phyloP scores from a whole-genome alignment of 2,888 invertebrate genomes.

The Drosophila villosipedis region DNA sequence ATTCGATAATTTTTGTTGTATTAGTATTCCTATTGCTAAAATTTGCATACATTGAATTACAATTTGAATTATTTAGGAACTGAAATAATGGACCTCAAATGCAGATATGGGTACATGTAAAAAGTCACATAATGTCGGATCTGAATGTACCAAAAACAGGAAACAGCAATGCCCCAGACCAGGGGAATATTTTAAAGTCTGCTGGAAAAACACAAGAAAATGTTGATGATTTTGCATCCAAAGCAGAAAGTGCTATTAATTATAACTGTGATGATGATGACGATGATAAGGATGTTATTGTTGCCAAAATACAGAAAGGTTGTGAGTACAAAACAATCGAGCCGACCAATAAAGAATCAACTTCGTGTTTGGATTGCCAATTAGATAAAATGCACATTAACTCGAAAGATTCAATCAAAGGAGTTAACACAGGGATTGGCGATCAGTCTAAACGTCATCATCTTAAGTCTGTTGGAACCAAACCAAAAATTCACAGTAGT shows the following conservation, averaged over 20 bases:
- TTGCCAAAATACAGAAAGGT: slow-evolving; percentile 48
- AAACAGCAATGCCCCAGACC: not conserved
- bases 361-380: slow-evolving; percentile 23
- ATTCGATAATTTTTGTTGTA: not conserved
- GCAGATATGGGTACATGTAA: slow-evolving; percentile 23
- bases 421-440: not conserved
- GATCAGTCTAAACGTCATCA: slow-evolving; percentile 2
- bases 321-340: slow-evolving; percentile 48
- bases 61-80: not conserved
- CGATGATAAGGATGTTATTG: slow-evolving; percentile 38
- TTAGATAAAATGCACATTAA: slow-evolving; percentile 50
- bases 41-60: not conserved
- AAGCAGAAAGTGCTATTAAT: slow-evolving; percentile 10
- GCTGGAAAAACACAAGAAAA: slow-evolving; percentile 10
- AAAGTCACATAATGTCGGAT: slow-evolving; percentile 36
- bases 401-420: slow-evolving; percentile 6
- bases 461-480: slow-evolving; percentile 3
- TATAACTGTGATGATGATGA: slow-evolving; percentile 30
- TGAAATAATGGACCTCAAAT: slow-evolving; percentile 1
- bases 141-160: slow-evolving; percentile 16
- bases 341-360: slow-evolving; percentile 14
- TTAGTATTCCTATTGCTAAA: not conserved
- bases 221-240: not conserved
- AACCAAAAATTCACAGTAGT: slow-evolving; percentile 4
- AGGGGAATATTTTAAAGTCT: slow-evolving; percentile 5